phyloP scores from a whole-genome alignment of 2,113 vertebrate genomes.

The Cyanocitta stelleri region DNA sequence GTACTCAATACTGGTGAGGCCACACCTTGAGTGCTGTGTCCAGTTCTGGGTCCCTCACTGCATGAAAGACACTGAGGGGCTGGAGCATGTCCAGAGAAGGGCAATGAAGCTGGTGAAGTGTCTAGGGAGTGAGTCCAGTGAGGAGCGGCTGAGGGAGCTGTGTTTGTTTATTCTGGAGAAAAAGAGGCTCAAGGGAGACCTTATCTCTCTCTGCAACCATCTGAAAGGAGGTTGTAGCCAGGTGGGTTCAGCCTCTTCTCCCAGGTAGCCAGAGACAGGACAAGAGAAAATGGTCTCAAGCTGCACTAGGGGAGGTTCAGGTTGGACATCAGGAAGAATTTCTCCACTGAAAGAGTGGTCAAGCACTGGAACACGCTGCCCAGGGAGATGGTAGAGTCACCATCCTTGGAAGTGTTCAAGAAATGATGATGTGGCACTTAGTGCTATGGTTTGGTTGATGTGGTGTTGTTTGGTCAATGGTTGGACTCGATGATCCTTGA shows the following conservation, averaged over 20 bases:
- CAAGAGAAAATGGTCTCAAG: not conserved
- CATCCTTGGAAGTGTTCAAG: not conserved
- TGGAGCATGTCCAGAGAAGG: not conserved
- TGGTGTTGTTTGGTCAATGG: not conserved
- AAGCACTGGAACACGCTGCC: not conserved
- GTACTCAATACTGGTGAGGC: not conserved
- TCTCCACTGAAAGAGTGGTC: not conserved
- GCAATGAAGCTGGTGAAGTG: not conserved
- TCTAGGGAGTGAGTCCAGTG: not conserved
- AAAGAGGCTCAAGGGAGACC: not conserved
- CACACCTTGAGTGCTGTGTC: not conserved
- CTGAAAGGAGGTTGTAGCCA: not conserved
- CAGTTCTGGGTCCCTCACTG: not conserved
- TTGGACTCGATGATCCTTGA: not conserved
- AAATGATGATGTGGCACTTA: rapidly evolving
- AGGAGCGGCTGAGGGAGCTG: not conserved
- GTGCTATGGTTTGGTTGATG: not conserved
- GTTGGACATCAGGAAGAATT: not conserved
- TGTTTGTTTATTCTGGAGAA: not conserved
- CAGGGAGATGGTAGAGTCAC: not conserved
- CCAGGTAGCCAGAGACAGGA: not conserved
- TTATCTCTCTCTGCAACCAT: not conserved
- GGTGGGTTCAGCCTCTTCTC: not conserved
- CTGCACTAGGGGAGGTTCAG: not conserved
- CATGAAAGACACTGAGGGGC: not conserved